Conservation (phyloP, 2,888 invertebrate genomes). For the Odontomyia ornata region DNA sequence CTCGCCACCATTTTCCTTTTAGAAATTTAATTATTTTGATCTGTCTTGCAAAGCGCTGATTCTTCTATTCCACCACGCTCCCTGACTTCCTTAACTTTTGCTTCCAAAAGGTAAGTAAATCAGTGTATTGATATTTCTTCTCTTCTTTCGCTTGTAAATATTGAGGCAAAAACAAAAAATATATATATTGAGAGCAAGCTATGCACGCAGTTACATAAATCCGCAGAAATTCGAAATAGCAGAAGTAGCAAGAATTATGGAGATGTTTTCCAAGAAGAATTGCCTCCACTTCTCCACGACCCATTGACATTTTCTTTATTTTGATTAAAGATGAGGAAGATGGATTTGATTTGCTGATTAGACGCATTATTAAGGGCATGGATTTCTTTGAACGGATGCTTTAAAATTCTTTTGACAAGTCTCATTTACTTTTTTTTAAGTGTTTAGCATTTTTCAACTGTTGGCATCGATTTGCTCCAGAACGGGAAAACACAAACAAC, state of each 20-base stretch:
- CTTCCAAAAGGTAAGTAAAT: constrained; percentile 1
- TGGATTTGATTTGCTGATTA: constrained; percentile 36
- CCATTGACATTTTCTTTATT: neutral
- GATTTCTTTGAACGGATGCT: neutral
- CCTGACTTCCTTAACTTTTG: neutral
- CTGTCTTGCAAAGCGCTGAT: constrained; percentile 11
- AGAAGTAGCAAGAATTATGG: neutral
- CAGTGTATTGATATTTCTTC: constrained; percentile 2
- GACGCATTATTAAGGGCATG: neutral
- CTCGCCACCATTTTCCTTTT: constrained; percentile 7
- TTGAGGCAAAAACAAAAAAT: neutral
- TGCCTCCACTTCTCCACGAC: no score
- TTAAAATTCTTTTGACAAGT: neutral
- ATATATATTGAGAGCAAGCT: constrained; percentile 1
- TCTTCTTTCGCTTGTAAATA: constrained; percentile 21
- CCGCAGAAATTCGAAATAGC: neutral
- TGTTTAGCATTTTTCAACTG: neutral
- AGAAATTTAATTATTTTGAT: constrained; percentile 35
- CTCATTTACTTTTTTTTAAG: neutral
- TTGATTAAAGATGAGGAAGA: constrained; percentile 23
- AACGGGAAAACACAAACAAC: no score
- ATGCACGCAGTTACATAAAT: neutral
- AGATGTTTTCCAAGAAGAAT: neutral
- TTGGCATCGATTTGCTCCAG: no score
- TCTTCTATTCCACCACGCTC: neutral